Conservation (phyloP, 30 jellyfish, hydroid and myxozoan species). For the Rhopilema esculentum region DNA sequence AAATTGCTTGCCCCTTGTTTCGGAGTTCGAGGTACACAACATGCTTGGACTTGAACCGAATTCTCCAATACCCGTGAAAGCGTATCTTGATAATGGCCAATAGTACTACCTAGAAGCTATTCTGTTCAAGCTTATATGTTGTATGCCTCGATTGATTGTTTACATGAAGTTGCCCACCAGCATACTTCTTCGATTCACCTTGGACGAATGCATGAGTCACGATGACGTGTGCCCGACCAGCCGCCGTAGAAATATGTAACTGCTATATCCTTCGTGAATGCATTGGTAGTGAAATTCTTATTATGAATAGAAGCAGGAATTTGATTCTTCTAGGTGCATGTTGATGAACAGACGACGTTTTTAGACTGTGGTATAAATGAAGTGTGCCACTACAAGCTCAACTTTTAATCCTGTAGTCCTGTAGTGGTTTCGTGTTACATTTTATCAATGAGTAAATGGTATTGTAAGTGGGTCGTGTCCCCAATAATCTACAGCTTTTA, state of each 20-base stretch:
- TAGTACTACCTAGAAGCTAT: too few species aligned
- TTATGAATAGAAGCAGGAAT: not conserved
- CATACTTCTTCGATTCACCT: not conserved
- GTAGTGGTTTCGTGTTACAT: not conserved
- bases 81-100: too few species aligned
- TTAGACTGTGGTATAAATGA: not conserved
- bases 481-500: too few species aligned
- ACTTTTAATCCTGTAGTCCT: not conserved
- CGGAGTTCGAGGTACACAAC: too few species aligned
- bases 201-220: not conserved
- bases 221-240: not conserved
- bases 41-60: too few species aligned
- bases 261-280: not conserved
- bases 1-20: too few species aligned
- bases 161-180: not conserved
- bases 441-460: too few species aligned
- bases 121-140: too few species aligned
- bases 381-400: not conserved
- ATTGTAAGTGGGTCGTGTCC: too few species aligned
- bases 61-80: too few species aligned
- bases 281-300: not conserved
- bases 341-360: not conserved
- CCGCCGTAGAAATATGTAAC: not conserved
- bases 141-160: not conserved
- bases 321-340: not conserved